These are phyloP conservation scores for Bradypodion ventrale DNA, from an alignment of 2,797 vertebrate genomes.

Conservation along the genomic window DNA sequence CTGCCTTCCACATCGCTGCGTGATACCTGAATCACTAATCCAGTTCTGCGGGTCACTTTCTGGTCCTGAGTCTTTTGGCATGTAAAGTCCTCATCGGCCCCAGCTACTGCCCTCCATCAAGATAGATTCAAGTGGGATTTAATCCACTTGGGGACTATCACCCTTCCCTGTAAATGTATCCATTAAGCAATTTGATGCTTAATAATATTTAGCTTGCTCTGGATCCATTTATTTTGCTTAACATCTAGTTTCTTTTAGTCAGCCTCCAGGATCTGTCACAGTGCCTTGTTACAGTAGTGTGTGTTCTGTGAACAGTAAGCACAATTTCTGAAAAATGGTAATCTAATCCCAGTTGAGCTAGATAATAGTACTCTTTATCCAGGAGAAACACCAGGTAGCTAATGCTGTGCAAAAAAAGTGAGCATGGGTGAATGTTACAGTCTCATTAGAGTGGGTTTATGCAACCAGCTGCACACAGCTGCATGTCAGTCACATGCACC, in stretches of 20 bases:
- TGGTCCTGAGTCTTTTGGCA: no score
- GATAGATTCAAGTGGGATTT: no score
- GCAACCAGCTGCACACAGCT: constrained; percentile 1
- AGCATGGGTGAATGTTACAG: background rate
- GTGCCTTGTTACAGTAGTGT: constrained; percentile 13
- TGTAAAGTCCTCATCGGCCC: no score
- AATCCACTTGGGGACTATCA: no score
- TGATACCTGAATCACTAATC: no score
- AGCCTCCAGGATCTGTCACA: constrained; percentile 19
- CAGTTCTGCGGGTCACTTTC: no score
- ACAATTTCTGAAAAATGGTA: constrained; percentile 11
- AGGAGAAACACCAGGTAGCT: background rate
- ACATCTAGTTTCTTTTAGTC: constrained; percentile 24
- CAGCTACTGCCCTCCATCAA: no score
- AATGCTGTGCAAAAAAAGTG: constrained; percentile 6
- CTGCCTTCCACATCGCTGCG: no score
- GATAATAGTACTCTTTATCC: background rate
- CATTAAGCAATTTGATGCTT: accelerated
- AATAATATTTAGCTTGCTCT: constrained; percentile 1
- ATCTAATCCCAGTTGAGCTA: constrained; percentile 17
- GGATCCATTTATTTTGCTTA: constrained; percentile 24
- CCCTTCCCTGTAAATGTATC: constrained; percentile 31
- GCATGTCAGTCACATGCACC: background rate
- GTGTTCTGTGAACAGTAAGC: background rate
- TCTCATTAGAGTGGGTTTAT: constrained; percentile 4